Base-by-base conservation (phyloP, 53 echinoderm and acorn worm genomes). In the Pentamera pediparva region DNA sequence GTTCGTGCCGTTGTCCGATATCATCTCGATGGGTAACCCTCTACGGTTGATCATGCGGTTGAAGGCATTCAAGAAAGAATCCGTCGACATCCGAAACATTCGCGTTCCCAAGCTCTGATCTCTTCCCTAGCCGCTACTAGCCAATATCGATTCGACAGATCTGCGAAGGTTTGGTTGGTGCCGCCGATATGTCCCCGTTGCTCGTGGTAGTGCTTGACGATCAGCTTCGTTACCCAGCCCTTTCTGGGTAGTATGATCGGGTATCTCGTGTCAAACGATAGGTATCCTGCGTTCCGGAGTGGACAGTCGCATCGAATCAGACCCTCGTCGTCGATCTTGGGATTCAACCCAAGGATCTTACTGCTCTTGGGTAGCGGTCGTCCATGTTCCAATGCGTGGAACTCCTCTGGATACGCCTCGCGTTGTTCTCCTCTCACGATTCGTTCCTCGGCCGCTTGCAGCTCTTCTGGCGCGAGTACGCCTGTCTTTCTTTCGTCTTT, bases 231-330 rank as follows among this genome's bases (percentile, higher is more conserved):
- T 6, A 74, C 74, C 30, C 25, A 26, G 29, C 33, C 5, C 54
- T 53, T 74, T 28, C 74, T 24, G 13, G 74, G 54, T 47, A 74
- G 22, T 11, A 76, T 76, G 60, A 76, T 59, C 1, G 39, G 59
- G 35, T 59, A 13, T 59, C 39, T 32, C 5, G 60, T 39, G 6
- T 76, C 61, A 32, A 59, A 76, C 20, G 39, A 35, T 22, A 76
- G 29, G 15, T 49, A 11, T 21, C 38, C 39, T 25, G 49, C 35
- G 22, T 41, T 26, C 17, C 25, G 21, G 24, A 75, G 39, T 24
- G 58, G 34, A 17, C 75, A 58, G 9, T 17, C 20, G 19, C 35
- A 61, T 28, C 41, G 11, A 25, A 76, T 41, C 3, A 76, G 21
- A 24, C 40, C 49, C 17, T 39, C 76, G 26, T 38, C 76, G 28